phyloP scores from a whole-genome alignment of 2,797 vertebrate genomes.

The Liparis tanakae region DNA sequence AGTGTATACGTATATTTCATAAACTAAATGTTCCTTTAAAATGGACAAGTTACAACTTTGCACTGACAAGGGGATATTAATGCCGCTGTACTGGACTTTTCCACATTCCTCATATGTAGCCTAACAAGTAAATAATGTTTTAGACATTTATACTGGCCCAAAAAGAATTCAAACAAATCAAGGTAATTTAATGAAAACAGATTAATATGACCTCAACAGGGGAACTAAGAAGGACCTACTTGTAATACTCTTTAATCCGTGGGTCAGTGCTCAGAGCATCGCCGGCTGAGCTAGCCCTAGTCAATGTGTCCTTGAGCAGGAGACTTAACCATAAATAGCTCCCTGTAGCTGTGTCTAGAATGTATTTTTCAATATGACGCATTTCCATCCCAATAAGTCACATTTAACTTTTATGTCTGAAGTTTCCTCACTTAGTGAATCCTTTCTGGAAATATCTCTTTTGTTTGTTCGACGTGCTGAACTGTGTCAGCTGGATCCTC shows the following conservation, averaged over 20 bases:
- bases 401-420: background rate
- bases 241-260: no score
- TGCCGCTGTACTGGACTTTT: background rate
- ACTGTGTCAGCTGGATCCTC: background rate
- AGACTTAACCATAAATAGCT: no score
- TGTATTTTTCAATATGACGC: background rate
- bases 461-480: conserved; percentile 1
- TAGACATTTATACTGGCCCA: background rate
- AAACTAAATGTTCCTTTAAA: background rate
- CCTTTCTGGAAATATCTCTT: conserved; percentile 1
- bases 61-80: background rate
- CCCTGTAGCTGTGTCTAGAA: no score
- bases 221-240: background rate
- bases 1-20: background rate
- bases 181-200: background rate
- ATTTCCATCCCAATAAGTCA: background rate
- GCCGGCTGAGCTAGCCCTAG: no score
- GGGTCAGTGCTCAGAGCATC: no score
- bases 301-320: no score
- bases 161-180: background rate
- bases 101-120: background rate
- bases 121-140: background rate
- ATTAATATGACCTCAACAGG: background rate
- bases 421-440: background rate
- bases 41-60: background rate